These are phyloP conservation scores for Halesus radiatus DNA, from an alignment of 1,140 invertebrate species.

Conservation along the genomic window DNA sequence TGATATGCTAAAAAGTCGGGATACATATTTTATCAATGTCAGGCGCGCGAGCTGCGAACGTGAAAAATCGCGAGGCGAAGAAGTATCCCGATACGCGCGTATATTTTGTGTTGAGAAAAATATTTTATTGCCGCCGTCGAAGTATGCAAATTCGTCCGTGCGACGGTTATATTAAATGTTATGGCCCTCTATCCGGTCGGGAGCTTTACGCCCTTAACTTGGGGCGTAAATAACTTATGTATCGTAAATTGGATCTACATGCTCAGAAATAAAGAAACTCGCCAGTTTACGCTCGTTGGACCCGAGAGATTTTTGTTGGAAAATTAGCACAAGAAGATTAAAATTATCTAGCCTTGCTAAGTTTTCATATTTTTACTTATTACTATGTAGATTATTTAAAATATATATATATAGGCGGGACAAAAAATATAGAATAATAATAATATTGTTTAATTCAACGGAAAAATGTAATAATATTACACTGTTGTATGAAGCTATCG, in stretches of 20 bases:
- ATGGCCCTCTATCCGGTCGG: conserved; percentile 15
- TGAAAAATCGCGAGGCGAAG: conserved; percentile 11
- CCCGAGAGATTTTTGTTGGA: conserved; percentile 6
- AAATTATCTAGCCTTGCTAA: too few species aligned
- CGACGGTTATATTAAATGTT: conserved; percentile 49
- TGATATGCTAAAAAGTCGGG: too few species aligned
- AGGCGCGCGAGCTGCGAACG: background rate
- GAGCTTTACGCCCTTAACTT: conserved; percentile 25
- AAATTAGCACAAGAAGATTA: background rate
- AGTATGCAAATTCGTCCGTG: conserved; percentile 48
- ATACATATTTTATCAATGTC: conserved; percentile 7
- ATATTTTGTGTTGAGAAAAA: conserved; percentile 25
- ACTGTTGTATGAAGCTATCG: too few species aligned
- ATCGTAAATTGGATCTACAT: conserved; percentile 49
- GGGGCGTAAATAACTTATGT: conserved; percentile 46
- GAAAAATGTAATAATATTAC: too few species aligned
- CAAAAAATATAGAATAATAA: too few species aligned
- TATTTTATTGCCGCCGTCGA: conserved; percentile 29
- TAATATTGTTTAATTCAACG: too few species aligned
- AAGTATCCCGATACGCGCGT: background rate
- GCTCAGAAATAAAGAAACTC: conserved; percentile 17
- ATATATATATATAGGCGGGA: too few species aligned
- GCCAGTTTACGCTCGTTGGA: background rate
- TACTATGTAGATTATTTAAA: too few species aligned
- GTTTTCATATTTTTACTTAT: too few species aligned